Conservation (phyloP, 2,113 vertebrate genomes). For the Anoplopoma fimbria region DNA sequence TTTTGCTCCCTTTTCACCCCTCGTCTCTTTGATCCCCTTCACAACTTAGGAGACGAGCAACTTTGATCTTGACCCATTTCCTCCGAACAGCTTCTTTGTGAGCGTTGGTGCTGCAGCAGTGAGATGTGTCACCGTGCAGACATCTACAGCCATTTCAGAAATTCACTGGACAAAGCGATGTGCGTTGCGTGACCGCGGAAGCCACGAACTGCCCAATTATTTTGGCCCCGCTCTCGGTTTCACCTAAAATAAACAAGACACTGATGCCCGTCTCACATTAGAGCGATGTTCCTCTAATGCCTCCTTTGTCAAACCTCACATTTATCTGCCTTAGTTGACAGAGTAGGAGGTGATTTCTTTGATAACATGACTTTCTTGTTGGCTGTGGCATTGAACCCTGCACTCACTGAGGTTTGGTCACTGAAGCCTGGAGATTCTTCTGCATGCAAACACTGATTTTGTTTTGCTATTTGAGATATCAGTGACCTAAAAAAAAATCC, state of each 20-base stretch:
- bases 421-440: neutral
- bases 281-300: constrained; percentile 54
- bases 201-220: constrained; percentile 71
- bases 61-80: constrained; percentile 82
- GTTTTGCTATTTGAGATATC: neutral
- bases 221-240: constrained; percentile 52
- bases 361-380: constrained; percentile 15
- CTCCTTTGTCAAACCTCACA: constrained; percentile 52
- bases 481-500: neutral
- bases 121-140: constrained; percentile 65
- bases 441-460: neutral
- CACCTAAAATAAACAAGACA: constrained; percentile 76
- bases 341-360: constrained; percentile 47
- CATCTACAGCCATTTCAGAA: constrained; percentile 64
- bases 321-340: constrained; percentile 45
- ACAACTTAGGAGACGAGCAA: constrained; percentile 53
- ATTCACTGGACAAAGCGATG: constrained; percentile 70
- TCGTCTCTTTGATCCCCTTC: constrained; percentile 67
- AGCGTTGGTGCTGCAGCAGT: constrained; percentile 15
- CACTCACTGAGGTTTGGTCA: neutral
- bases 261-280: constrained; percentile 48
- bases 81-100: constrained; percentile 61
- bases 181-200: constrained; percentile 46
- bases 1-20: constrained; percentile 42
- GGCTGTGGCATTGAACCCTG: neutral